A percentile compares a stretch with the other conserved stretches of the same genome.
Conservation (phyloP, 2,113 vertebrate species). For the Leptobrachium leishanense region DNA sequence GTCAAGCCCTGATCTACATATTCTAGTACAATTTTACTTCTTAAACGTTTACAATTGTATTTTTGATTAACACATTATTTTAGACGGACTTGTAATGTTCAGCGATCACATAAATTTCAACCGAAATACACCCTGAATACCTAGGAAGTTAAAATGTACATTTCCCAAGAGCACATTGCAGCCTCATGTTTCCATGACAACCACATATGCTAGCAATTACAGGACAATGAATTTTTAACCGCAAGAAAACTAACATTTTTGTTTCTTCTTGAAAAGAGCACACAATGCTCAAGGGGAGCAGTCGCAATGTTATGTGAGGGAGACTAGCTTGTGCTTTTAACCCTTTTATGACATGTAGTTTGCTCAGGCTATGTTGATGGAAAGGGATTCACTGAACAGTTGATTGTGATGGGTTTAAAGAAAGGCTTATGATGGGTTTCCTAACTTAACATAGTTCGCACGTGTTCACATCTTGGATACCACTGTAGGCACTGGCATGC, state of each 20-base stretch:
- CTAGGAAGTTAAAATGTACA: constrained; percentile 13
- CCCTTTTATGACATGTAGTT: too few relatives aligned
- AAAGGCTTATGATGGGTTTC: background rate
- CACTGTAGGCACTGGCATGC: too few relatives aligned
- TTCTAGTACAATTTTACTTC: too few relatives aligned
- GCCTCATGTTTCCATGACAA: constrained; percentile 22
- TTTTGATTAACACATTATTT: too few relatives aligned
- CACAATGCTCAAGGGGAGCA: background rate
- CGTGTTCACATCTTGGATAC: too few relatives aligned
- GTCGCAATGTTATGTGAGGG: constrained; percentile 2
- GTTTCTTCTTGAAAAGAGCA: constrained; percentile 1
- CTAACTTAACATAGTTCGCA: too few relatives aligned
- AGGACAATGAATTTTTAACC: constrained; percentile 27
- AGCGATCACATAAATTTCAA: constrained; percentile 13
- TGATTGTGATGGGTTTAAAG: too few relatives aligned
- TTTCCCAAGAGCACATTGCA: constrained; percentile 34
- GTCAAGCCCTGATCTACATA: too few relatives aligned
- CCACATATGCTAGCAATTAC: constrained; percentile 28
- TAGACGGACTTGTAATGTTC: background rate
- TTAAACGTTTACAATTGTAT: too few relatives aligned
- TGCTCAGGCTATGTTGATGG: too few relatives aligned
- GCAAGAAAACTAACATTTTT: constrained; percentile 19
- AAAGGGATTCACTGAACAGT: too few relatives aligned
- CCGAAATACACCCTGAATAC: constrained; percentile 19
- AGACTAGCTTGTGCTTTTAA: constrained; percentile 2